phyloP scores from a whole-genome alignment of 1,140 invertebrate species.

The Tetramorium simillimum region DNA sequence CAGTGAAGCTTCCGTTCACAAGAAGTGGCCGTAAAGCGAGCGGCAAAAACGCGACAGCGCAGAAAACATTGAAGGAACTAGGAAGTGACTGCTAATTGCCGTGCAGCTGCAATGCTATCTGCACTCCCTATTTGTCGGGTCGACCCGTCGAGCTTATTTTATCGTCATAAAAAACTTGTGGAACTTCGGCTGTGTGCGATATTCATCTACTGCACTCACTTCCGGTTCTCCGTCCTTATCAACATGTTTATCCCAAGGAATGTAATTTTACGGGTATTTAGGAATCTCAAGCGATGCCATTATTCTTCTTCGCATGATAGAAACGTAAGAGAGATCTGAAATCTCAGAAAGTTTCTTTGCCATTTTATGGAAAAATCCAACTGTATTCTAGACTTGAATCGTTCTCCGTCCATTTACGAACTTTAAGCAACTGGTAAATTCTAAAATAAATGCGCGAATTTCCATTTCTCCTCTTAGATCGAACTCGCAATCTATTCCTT shows the following conservation, averaged over 20 bases:
- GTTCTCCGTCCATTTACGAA: not conserved
- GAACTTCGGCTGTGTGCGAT: constrained; percentile 46
- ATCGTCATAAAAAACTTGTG: constrained; percentile 50
- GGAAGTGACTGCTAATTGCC: constrained; percentile 61
- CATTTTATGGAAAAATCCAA: not conserved
- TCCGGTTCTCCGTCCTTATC: constrained; percentile 35
- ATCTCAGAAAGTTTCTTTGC: not conserved
- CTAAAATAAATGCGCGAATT: not conserved
- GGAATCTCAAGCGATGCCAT: not conserved
- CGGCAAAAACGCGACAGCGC: constrained; percentile 54
- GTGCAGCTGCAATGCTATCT: constrained; percentile 61
- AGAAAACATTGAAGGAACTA: constrained; percentile 61
- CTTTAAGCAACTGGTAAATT: not conserved
- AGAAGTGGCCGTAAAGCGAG: constrained; percentile 50
- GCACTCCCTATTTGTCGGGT: constrained; percentile 58
- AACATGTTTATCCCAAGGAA: constrained; percentile 25
- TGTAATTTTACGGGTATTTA: constrained; percentile 32
- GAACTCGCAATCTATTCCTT: not conserved
- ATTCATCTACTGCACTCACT: constrained; percentile 43
- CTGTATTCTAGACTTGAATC: not conserved
- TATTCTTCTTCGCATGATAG: not conserved
- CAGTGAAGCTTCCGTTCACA: constrained; percentile 52
- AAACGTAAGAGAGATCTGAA: not conserved
- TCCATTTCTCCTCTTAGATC: not conserved
- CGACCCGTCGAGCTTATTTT: constrained; percentile 58